Evolutionary conservation across 2,797 vertebrate species (phyloP).

Genomic region (Erethizon dorsatum): DNA sequence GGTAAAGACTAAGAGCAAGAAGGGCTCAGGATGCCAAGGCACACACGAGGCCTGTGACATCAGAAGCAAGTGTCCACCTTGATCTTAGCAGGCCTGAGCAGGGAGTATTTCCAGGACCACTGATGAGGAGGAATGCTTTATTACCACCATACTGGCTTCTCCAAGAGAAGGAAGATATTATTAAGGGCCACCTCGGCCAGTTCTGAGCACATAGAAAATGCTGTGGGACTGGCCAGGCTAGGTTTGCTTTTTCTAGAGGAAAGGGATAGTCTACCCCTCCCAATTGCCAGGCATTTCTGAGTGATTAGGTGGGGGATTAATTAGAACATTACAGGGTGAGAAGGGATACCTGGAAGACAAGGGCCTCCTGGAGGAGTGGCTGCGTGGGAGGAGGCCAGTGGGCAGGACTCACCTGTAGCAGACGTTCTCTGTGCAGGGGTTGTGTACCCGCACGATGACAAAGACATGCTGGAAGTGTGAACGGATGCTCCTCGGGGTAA

Average conservation of each 20-base stretch:
- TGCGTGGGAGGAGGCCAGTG: neutral
- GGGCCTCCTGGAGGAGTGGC: neutral
- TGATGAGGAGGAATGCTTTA: neutral
- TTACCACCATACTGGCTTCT: neutral
- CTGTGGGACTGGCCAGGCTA: neutral
- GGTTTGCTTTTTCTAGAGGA: neutral
- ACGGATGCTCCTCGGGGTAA: slow-evolving; percentile 98
- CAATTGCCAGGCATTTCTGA: neutral
- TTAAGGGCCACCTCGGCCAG: rapidly evolving
- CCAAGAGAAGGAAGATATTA: neutral
- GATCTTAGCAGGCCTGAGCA: rapidly evolving
- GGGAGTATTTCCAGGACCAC: neutral
- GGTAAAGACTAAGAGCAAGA: neutral
- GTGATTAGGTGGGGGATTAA: neutral
- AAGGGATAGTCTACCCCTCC: neutral
- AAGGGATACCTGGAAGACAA: neutral
- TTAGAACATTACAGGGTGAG: neutral
- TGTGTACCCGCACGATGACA: slow-evolving; percentile 98
- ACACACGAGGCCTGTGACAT: neutral
- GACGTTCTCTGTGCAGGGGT: slow-evolving; percentile 97
- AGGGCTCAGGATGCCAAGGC: neutral
- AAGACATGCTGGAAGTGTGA: slow-evolving; percentile 99
- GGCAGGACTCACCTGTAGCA: slow-evolving; percentile 95
- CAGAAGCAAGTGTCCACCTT: neutral
- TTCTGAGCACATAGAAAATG: neutral